Conservation (phyloP, 2,113 vertebrate species). For the Agelaius tricolor region DNA sequence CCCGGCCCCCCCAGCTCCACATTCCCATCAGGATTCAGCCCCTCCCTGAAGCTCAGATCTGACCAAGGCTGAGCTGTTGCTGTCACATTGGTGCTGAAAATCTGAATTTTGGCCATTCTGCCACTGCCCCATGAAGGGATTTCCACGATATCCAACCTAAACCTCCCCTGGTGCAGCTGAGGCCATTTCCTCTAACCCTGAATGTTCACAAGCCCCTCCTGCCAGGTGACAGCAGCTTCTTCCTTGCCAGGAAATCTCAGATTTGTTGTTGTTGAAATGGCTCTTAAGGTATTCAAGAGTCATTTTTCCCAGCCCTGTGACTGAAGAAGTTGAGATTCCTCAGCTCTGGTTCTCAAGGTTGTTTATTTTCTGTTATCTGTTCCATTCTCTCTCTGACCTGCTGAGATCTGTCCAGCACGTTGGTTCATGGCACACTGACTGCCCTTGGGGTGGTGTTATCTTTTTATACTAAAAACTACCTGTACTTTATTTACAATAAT, state of each 20-base stretch:
- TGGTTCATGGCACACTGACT: too few relatives aligned
- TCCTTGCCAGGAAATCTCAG: not conserved
- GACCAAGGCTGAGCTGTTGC: not conserved
- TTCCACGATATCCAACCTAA: not conserved
- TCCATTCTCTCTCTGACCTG: too few relatives aligned
- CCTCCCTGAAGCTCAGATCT: not conserved
- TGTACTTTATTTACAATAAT: too few relatives aligned
- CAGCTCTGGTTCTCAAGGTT: too few relatives aligned
- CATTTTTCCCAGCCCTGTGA: too few relatives aligned
- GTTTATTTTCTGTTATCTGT: too few relatives aligned
- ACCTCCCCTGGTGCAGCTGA: not conserved
- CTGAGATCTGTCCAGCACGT: too few relatives aligned
- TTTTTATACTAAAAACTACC: too few relatives aligned
- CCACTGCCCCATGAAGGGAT: not conserved
- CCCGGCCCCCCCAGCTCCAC: rapidly evolving
- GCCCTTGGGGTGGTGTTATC: too few relatives aligned
- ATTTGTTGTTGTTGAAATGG: too few relatives aligned
- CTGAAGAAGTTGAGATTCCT: too few relatives aligned
- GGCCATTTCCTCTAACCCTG: not conserved
- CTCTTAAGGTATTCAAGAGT: too few relatives aligned
- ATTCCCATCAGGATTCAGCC: not conserved
- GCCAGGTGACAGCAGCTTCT: not conserved
- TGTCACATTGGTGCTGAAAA: not conserved
- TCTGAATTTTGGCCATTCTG: not conserved
- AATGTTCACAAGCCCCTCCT: rapidly evolving